Base-by-base conservation (phyloP, 2,797 vertebrate genomes). In the Melanotaenia nigrans region DNA sequence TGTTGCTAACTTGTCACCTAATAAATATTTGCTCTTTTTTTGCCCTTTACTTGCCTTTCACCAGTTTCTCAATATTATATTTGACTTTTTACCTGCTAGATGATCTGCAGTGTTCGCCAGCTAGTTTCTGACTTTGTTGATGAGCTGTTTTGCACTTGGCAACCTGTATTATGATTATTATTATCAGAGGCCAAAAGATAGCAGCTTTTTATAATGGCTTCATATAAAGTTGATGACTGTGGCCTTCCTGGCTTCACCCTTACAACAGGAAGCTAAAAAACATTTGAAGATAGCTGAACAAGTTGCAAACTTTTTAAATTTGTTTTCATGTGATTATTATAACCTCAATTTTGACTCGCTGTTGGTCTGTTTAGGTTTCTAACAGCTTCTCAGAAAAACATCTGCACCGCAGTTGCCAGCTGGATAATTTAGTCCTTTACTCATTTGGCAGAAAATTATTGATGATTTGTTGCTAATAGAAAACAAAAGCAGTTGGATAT, bases 131-230 rank as follows among this genome's bases (percentile, higher is more conserved):
- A n/a, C 24, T 59, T 58, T 59, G 20, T 49, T 22, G 51, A 1
- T 56, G 12, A 30, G 54, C 51, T 63, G 45, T 68, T 61, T 66
- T 40, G 25, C 6, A 1, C 16, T 28, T 32, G 71, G 20, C 69
- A 55, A 13, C 2, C n/a, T 3, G 10, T 38, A 53, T 13, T 20
- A 24, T 18, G 25, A 18, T n/a, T 71, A 30, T 30, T 30, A 30
- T 67, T 56, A 68, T 64, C 22, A 62, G 40, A 65, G 5, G 20
- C 30, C 59, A 61, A 61, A 61, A 40, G n/a, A 57, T 47, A 51
- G 30, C 56, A 63, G 59, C 45, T 55, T 40, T n/a, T 69, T 38
- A 58, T 16, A 66, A 54, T 18, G 22, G 47, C 53, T 61, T 33
- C 35, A 71, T 51, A 71, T 57, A 3, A 73, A 56, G 42, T 13